Evolutionary conservation across 2,797 vertebrate species (phyloP).

Genomic region (Pristis pectinata): DNA sequence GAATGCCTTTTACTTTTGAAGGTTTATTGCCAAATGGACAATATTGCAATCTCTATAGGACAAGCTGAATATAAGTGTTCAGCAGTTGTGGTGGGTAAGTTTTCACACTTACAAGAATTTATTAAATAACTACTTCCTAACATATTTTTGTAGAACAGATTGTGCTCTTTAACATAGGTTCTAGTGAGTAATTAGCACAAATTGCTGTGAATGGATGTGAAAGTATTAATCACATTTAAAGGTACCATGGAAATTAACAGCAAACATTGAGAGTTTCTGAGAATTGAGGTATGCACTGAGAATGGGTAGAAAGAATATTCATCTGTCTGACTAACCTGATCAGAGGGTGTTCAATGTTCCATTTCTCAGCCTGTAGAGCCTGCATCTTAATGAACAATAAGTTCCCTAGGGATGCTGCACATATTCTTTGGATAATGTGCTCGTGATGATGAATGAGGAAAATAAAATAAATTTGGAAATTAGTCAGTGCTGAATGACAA

Average conservation of each 20-base stretch:
- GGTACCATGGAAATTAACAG: background rate
- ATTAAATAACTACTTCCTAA: background rate
- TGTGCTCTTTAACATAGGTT: background rate
- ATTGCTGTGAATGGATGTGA: background rate
- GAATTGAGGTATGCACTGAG: background rate
- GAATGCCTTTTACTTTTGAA: constrained; percentile 53
- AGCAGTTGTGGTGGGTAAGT: constrained; percentile 68
- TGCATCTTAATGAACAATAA: background rate
- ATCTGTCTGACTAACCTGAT: background rate
- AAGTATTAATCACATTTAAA: background rate
- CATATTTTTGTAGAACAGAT: background rate
- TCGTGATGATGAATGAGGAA: background rate
- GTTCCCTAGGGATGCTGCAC: background rate
- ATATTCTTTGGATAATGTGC: background rate
- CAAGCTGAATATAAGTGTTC: constrained; percentile 56
- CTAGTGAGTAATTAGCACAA: background rate
- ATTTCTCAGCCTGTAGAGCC: background rate
- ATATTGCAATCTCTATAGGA: constrained; percentile 62
- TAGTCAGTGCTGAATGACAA: background rate
- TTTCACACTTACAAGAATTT: background rate
- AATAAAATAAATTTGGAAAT: background rate
- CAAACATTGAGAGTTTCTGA: background rate
- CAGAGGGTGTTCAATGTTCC: background rate
- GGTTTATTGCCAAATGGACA: constrained; percentile 60
- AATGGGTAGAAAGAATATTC: background rate